Conservation (phyloP, 1,140 invertebrate genomes). For the Varroa destructor region DNA sequence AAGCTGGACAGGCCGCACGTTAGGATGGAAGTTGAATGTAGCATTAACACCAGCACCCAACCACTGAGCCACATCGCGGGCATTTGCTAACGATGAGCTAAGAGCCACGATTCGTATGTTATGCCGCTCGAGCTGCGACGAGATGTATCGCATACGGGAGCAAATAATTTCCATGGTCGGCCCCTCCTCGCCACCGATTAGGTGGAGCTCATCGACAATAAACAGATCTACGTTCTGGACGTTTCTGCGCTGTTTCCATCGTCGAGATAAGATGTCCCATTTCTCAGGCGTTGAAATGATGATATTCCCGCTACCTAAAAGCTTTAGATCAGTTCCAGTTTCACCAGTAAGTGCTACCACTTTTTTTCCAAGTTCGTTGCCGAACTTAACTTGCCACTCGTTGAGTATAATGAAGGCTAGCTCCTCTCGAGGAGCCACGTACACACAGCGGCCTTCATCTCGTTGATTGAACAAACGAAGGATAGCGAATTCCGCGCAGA, state of each 20-base stretch:
- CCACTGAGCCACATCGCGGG: slow-evolving; percentile 90
- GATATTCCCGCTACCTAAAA: slow-evolving; percentile 64
- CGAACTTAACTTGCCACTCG: slow-evolving; percentile 84
- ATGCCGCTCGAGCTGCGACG: slow-evolving; percentile 80
- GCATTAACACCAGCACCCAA: slow-evolving; percentile 77
- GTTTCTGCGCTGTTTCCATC: slow-evolving; percentile 97
- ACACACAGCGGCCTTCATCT: slow-evolving; percentile 58
- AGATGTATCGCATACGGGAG: slow-evolving; percentile 92
- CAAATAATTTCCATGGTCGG: slow-evolving; percentile 94
- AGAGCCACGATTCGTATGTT: slow-evolving; percentile 83
- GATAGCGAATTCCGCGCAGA: slow-evolving; percentile 92
- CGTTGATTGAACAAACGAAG: slow-evolving; percentile 68
- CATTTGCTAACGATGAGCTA: slow-evolving; percentile 83
- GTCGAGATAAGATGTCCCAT: slow-evolving; percentile 92
- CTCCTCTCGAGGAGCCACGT: slow-evolving; percentile 78
- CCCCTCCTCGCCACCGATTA: slow-evolving; percentile 47
- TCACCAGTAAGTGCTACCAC: slow-evolving; percentile 89
- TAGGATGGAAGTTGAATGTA: slow-evolving; percentile 97
- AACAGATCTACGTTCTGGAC: slow-evolving; percentile 94
- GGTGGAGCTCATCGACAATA: slow-evolving; percentile 92
- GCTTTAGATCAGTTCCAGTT: slow-evolving; percentile 88
- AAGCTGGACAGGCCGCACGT: slow-evolving; percentile 80
- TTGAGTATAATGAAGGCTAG: slow-evolving; percentile 77
- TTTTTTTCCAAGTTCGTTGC: slow-evolving; percentile 61
- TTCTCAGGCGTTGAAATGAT: slow-evolving; percentile 93